A percentile compares a stretch with the other conserved stretches of the same genome.
phyloP scores from a whole-genome alignment of 2,113 vertebrate genomes.

The Scartelaos histophorus region DNA sequence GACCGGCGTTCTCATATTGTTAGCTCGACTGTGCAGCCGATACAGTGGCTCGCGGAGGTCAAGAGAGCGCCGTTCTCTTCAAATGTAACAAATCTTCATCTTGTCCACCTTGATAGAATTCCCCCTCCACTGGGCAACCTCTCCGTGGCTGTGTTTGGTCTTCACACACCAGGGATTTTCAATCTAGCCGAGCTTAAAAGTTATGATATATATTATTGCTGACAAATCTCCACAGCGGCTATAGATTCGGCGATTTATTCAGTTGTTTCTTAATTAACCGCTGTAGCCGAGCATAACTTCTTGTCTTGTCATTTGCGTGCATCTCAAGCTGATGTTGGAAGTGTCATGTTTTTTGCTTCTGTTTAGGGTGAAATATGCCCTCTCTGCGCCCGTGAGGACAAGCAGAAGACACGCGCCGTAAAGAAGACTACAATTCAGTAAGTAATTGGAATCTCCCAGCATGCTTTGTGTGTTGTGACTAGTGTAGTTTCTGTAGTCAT shows the following conservation, averaged over 20 bases:
- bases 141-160: conserved; percentile 71
- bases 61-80: conserved; percentile 42
- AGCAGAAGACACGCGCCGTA: conserved; percentile 56
- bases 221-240: conserved; percentile 54
- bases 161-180: conserved; percentile 77
- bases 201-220: conserved; percentile 72
- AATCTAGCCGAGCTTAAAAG: conserved; percentile 72
- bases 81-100: conserved; percentile 76
- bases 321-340: conserved; percentile 12
- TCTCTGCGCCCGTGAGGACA: conserved; percentile 63
- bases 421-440: conserved; percentile 70
- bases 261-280: conserved; percentile 64
- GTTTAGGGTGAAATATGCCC: conserved; percentile 76
- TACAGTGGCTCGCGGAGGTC: conserved; percentile 52
- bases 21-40: conserved; percentile 34
- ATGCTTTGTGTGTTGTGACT: conserved; percentile 44
- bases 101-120: conserved; percentile 75
- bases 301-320: conserved; percentile 10
- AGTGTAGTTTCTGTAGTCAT: conserved; percentile 28
- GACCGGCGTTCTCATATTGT: conserved; percentile 21
- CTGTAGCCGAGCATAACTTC: conserved; percentile 31
- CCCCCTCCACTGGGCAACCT: conserved; percentile 71
- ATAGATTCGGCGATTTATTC: conserved; percentile 44
- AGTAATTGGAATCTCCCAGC: conserved; percentile 64
- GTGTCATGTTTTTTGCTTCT: conserved; percentile 15